Conservation (phyloP, 2,113 vertebrate species). For the Thamnophis sirtalis region DNA sequence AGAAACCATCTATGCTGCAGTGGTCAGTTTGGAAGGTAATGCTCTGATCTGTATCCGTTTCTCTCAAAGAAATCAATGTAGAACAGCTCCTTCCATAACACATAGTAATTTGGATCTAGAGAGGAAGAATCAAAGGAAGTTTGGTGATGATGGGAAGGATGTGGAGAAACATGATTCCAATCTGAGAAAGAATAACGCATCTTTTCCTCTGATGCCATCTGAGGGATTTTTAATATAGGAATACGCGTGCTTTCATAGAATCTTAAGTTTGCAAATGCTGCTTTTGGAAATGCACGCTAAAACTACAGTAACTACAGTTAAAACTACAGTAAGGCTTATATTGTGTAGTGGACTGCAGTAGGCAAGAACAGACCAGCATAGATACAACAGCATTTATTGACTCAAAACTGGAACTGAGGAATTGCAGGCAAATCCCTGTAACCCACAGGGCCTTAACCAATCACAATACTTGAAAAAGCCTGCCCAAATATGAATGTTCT, state of each 20-base stretch:
- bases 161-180: background rate
- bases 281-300: background rate
- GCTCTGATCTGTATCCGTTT: background rate
- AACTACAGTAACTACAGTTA: background rate
- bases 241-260: background rate
- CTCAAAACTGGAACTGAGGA: too few relatives aligned
- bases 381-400: too few relatives aligned
- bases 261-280: background rate
- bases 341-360: too few relatives aligned
- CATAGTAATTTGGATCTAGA: background rate
- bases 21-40: background rate
- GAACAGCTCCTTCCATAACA: background rate
- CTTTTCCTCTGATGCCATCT: background rate
- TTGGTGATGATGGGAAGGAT: background rate
- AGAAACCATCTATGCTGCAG: background rate
- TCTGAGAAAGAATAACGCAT: background rate
- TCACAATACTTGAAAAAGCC: too few relatives aligned
- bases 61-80: background rate
- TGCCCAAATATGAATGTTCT: too few relatives aligned
- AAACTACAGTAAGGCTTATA: background rate
- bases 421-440: too few relatives aligned
- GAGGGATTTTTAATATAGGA: background rate
- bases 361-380: too few relatives aligned
- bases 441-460: too few relatives aligned
- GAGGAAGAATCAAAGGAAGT: background rate